Conservation (phyloP, 2,888 invertebrate species). For the Drosophila antonietae region DNA sequence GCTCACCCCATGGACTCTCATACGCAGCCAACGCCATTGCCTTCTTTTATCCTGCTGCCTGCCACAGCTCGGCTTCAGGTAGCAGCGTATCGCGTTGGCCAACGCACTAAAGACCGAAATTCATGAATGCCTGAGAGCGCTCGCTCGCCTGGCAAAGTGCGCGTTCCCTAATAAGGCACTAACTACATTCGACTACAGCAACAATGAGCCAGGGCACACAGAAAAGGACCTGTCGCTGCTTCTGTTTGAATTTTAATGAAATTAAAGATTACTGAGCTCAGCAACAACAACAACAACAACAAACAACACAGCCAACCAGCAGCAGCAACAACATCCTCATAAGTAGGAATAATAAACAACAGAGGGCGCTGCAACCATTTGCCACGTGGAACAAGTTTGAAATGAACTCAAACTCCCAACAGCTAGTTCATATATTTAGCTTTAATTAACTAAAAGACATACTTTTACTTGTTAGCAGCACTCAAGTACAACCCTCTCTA, state of each 20-base stretch:
- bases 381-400: background rate
- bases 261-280: constrained; percentile 72
- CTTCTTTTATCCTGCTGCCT: background rate
- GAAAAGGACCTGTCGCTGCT: constrained; percentile 42
- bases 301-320: constrained; percentile 1
- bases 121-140: constrained; percentile 73
- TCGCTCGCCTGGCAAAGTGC: constrained; percentile 44
- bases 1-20: background rate
- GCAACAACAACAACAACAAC: constrained; percentile 26
- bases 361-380: constrained; percentile 12
- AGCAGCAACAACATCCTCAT: constrained; percentile 27
- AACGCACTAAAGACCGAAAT: constrained; percentile 66
- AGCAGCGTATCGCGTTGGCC: constrained; percentile 19
- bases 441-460: background rate
- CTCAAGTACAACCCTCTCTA: background rate
- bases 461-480: background rate
- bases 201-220: constrained; percentile 21
- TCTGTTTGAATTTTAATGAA: constrained; percentile 70
- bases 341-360: constrained; percentile 32
- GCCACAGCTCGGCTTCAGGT: constrained; percentile 2
- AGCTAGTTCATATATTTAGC: background rate
- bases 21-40: background rate
- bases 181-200: constrained; percentile 38
- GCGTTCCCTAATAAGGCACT: constrained; percentile 65
- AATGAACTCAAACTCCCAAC: constrained; percentile 3